These are phyloP conservation scores for Acleris sparsana DNA, from an alignment of 2,888 invertebrate species.

Conservation along the genomic window DNA sequence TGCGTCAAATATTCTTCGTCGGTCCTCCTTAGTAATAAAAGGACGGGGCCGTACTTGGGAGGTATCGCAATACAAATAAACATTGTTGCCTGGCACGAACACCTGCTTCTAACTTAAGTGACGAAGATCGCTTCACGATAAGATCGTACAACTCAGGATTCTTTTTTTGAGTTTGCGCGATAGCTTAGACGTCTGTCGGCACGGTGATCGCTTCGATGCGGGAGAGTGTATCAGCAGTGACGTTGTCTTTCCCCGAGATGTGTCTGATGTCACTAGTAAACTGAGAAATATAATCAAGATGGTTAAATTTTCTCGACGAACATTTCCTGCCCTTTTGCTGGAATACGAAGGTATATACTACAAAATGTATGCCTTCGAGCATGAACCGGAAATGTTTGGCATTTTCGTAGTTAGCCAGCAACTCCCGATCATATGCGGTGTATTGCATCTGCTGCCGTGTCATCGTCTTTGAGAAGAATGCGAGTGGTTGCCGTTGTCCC, in stretches of 20 bases:
- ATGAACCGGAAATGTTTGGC: too few species aligned
- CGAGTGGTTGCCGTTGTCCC: conserved; percentile 52
- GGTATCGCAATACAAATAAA: conserved; percentile 9
- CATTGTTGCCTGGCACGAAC: neutral
- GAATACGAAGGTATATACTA: neutral
- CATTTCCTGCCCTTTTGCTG: neutral
- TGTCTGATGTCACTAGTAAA: conserved; percentile 3
- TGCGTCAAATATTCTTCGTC: conserved; percentile 1
- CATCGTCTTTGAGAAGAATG: conserved; percentile 57
- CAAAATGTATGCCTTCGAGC: too few species aligned
- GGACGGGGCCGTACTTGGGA: neutral
- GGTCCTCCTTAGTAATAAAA: neutral
- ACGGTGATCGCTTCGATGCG: neutral
- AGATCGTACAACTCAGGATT: conserved; percentile 20
- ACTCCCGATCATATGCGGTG: too few species aligned
- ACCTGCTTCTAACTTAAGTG: neutral
- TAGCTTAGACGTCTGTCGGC: neutral
- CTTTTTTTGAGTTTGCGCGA: neutral
- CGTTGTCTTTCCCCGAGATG: neutral
- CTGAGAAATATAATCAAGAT: neutral
- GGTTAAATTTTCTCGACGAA: neutral
- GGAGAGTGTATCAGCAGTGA: neutral
- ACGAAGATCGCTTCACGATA: neutral
- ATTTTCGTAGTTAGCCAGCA: too few species aligned
- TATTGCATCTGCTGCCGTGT: conserved; percentile 22